Conservation (phyloP, 2,888 invertebrate genomes). For the Zelleria hepariella region DNA sequence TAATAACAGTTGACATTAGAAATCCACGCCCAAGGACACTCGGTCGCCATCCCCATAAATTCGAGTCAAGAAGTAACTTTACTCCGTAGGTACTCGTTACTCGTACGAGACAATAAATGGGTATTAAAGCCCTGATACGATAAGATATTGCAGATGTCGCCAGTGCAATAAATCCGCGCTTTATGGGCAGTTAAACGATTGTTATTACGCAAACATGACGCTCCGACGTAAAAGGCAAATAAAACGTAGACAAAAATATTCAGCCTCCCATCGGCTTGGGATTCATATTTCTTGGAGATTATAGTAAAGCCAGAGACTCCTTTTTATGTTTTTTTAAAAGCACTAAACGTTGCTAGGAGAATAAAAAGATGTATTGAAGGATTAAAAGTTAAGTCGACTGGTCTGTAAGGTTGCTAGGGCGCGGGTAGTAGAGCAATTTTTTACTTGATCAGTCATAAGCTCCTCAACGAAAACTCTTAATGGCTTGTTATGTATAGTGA, state of each 20-base stretch:
- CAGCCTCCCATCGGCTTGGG: background rate
- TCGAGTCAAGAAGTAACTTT: no score
- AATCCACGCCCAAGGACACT: background rate
- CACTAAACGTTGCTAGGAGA: no score
- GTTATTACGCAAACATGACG: constrained; percentile 41
- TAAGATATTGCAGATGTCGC: constrained; percentile 42
- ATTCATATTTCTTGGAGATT: background rate
- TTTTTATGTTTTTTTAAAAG: no score
- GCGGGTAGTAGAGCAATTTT: no score
- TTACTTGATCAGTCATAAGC: no score
- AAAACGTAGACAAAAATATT: constrained; percentile 19
- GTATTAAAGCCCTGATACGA: constrained; percentile 32
- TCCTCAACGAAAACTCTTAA: no score
- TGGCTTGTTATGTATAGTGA: no score
- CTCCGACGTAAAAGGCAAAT: constrained; percentile 33
- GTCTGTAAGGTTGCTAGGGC: no score
- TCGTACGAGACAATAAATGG: constrained; percentile 14
- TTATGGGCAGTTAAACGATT: constrained; percentile 59
- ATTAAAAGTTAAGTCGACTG: no score
- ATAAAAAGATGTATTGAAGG: no score
- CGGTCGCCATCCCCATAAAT: background rate
- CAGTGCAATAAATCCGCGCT: constrained; percentile 43
- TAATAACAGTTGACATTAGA: background rate
- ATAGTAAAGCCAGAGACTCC: no score
- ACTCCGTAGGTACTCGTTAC: no score